These are phyloP conservation scores for Rutilus rutilus DNA, from an alignment of 2,113 vertebrate genomes.

Conservation along the genomic window DNA sequence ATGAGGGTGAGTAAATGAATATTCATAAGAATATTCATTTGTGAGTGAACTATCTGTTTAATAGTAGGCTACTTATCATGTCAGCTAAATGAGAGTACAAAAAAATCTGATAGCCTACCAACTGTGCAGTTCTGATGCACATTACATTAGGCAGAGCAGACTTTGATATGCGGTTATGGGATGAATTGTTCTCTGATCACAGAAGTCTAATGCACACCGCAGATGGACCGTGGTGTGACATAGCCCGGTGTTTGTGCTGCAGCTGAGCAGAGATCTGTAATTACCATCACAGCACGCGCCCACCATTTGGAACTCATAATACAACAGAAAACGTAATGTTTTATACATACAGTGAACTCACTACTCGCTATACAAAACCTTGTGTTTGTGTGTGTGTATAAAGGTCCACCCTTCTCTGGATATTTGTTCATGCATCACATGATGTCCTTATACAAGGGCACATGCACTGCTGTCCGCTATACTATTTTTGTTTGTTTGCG, in stretches of 20 bases:
- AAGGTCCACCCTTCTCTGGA: neutral
- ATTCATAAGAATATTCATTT: neutral
- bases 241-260: slow-evolving; percentile 14
- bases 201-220: neutral
- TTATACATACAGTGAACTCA: slow-evolving; percentile 28
- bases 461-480: neutral
- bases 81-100: neutral
- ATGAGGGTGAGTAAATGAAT: neutral
- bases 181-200: neutral
- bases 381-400: slow-evolving; percentile 2
- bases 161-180: slow-evolving; percentile 16
- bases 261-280: slow-evolving; percentile 37
- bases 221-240: slow-evolving; percentile 26
- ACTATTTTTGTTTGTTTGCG: slow-evolving; percentile 25
- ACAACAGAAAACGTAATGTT: neutral
- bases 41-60: neutral
- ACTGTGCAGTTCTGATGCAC: neutral
- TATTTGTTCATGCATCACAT: slow-evolving; percentile 34
- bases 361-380: neutral
- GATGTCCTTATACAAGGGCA: slow-evolving; percentile 3
- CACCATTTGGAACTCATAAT: slow-evolving; percentile 21
- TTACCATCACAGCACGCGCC: slow-evolving; percentile 28
- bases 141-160: neutral
- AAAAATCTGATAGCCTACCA: neutral
- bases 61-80: neutral